phyloP scores from a whole-genome alignment of 92 coral and sea anemone species.

The Heteractis magnifica region DNA sequence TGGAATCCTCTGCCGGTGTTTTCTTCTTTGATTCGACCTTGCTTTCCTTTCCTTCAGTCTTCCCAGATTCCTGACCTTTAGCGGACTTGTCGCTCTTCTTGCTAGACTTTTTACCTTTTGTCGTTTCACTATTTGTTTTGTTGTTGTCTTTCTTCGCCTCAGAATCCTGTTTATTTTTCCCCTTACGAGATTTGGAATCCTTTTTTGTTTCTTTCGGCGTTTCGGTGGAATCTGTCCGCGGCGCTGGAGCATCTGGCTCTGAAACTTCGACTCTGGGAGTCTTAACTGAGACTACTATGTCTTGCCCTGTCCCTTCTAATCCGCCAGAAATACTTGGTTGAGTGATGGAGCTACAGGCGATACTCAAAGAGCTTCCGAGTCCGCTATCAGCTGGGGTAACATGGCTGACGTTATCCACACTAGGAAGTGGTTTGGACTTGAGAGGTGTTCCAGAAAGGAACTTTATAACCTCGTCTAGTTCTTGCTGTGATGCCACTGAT shows the following conservation, averaged over 20 bases:
- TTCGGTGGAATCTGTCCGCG: not conserved
- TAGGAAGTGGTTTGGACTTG: slow-evolving; percentile 57
- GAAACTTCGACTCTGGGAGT: slow-evolving; percentile 24
- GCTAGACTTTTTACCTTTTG: slow-evolving; percentile 8
- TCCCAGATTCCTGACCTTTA: slow-evolving; percentile 29
- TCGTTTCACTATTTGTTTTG: slow-evolving; percentile 1
- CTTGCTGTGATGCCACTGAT: slow-evolving; percentile 97
- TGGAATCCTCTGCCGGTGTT: not conserved
- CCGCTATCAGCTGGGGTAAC: slow-evolving; percentile 88
- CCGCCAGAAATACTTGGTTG: slow-evolving; percentile 20
- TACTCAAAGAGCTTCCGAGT: slow-evolving; percentile 74
- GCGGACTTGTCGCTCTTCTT: slow-evolving; percentile 16
- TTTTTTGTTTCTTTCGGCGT: slow-evolving; percentile 14
- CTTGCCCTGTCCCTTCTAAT: not conserved
- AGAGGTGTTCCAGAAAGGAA: slow-evolving; percentile 92
- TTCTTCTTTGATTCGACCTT: not conserved
- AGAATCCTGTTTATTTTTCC: slow-evolving; percentile 33
- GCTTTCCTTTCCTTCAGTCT: slow-evolving; percentile 8
- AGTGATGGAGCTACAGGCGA: slow-evolving; percentile 60
- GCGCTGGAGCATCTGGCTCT: slow-evolving; percentile 5
- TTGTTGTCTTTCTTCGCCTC: slow-evolving; percentile 22
- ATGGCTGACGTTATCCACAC: slow-evolving; percentile 66
- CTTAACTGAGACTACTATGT: not conserved
- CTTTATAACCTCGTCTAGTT: slow-evolving; percentile 91
- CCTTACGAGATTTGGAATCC: slow-evolving; percentile 25